Evolutionary conservation across 2,888 invertebrate species (phyloP).

Genomic region (Ennomos quercinarius): DNA sequence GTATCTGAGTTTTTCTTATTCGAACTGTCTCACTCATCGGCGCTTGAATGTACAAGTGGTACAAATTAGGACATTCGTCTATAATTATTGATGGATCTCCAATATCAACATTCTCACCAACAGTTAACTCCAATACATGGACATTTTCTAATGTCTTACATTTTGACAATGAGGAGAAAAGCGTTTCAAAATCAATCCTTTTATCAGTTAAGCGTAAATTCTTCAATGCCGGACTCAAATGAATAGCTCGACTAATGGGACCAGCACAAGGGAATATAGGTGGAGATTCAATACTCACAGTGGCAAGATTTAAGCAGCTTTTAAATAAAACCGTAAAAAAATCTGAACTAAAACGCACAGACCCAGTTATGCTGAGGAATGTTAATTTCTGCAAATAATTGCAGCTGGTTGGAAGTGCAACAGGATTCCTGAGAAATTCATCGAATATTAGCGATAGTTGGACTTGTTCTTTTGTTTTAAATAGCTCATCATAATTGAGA

Average conservation of each 20-base stretch:
- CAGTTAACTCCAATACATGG: slow-evolving; percentile 55
- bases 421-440: slow-evolving; percentile 44
- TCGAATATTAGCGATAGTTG: slow-evolving; percentile 57
- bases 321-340: slow-evolving; percentile 69
- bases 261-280: slow-evolving; percentile 47
- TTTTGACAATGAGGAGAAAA: slow-evolving; percentile 61
- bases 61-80: slow-evolving; percentile 61
- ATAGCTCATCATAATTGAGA: slow-evolving; percentile 63
- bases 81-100: slow-evolving; percentile 57
- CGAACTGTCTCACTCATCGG: slow-evolving; percentile 45
- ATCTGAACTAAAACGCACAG: slow-evolving; percentile 53
- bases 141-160: slow-evolving; percentile 69
- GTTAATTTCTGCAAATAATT: slow-evolving; percentile 68
- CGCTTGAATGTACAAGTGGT: slow-evolving; percentile 59
- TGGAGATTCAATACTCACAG: slow-evolving; percentile 59
- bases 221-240: slow-evolving; percentile 58
- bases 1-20: slow-evolving; percentile 46
- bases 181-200: slow-evolving; percentile 55
- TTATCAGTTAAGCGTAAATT: slow-evolving; percentile 65
- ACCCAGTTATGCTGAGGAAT: slow-evolving; percentile 63
- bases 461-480: slow-evolving; percentile 51
- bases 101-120: slow-evolving; percentile 45
- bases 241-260: slow-evolving; percentile 54
- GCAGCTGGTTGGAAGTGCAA: slow-evolving; percentile 50
- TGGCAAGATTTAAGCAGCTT: slow-evolving; percentile 59